Base-by-base conservation (phyloP, 2,797 vertebrate species). In the Atherinosoma microstoma region DNA sequence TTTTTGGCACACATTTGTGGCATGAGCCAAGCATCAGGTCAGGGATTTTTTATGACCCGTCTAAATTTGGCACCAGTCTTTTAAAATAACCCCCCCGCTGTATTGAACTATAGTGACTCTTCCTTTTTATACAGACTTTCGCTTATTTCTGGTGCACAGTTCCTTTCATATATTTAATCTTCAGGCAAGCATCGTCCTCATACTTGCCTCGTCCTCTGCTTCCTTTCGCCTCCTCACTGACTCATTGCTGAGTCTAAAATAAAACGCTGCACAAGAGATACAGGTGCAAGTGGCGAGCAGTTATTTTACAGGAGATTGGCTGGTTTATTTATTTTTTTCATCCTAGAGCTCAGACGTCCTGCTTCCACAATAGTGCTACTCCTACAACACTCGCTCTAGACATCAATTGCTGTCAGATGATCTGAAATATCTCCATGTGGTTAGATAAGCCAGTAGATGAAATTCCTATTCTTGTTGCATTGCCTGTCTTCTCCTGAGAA, bases 191-290 rank as follows among this genome's bases (percentile, higher is more conserved):
- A 62, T 86, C 85, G 61, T 67, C 81, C 70, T 77, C 62, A 7
- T 54, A 57, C 73, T 79, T 24, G 24, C 65, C 67, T 71, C 75
- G 56, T 65, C 69, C 69, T 69, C 78, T n/a, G 68, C 84, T 32
- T 69, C 78, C 72, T 78, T 84, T 82, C 83, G 73, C 68, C 81
- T 83, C 70, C 67, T 73, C 73, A 83, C 84, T 88, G 90, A 91
- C 77, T 91, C 90, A 91, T 62, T 72, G 80, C 84, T 15, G 68
- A 56, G 73, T 82, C 64, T 83, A 89, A 91, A 92, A 91, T 89
- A 90, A 89, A 90, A 82, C 20, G 40, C 76, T 61, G 30, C 82
- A 78, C 66, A 74, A 70, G 64, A 78, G 76, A 80, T 80, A 78
- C 84, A 87, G 88, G 84, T 87, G 86, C 67, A 79, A 81, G 74